Conservation (phyloP, 2,888 invertebrate species). For the Drosophila cognata region DNA sequence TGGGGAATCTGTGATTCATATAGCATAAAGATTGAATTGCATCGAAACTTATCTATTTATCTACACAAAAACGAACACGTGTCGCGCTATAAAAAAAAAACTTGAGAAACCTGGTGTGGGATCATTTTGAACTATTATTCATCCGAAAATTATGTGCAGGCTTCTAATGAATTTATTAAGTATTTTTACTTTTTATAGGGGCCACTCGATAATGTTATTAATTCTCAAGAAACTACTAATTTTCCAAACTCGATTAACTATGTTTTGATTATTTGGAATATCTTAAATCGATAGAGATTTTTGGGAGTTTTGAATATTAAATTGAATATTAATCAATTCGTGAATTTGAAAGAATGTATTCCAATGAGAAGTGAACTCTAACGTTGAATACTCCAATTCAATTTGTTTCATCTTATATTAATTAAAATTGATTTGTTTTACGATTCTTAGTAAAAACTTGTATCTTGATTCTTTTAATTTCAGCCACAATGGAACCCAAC, state of each 20-base stretch:
- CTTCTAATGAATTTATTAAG: background rate
- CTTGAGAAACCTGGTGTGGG: too few relatives aligned
- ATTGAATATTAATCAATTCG: background rate
- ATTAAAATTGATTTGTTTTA: background rate
- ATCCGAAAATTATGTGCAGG: background rate
- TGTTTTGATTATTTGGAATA: background rate
- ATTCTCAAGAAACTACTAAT: background rate
- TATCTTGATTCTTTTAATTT: constrained; percentile 20
- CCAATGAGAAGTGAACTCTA: background rate
- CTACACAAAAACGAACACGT: constrained; percentile 1
- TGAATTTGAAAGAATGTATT: background rate
- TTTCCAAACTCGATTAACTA: background rate
- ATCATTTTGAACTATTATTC: background rate
- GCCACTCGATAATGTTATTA: background rate
- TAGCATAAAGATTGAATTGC: constrained; percentile 9
- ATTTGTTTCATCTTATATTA: background rate
- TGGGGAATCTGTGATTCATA: background rate
- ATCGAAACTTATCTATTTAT: constrained; percentile 1
- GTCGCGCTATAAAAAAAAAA: background rate
- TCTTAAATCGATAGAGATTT: background rate
- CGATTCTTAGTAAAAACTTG: background rate
- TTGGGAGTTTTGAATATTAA: background rate
- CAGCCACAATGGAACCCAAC: constrained; percentile 78
- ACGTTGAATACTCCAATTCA: background rate
- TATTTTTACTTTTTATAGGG: background rate